Conservation (phyloP, 2,888 invertebrate genomes). For the Mesopsocus fuscifrons region DNA sequence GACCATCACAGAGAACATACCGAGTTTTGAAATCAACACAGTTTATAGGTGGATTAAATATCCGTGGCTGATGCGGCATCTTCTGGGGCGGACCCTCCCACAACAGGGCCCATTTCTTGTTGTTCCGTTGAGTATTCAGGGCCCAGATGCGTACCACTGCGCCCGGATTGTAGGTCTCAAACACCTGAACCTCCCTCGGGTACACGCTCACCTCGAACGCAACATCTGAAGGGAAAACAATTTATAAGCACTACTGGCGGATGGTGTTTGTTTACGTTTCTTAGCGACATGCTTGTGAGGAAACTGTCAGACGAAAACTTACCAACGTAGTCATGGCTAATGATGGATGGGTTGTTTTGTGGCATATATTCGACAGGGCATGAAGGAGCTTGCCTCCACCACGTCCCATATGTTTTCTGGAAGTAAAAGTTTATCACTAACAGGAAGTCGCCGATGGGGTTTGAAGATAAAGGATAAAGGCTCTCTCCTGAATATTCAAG, state of each 20-base stretch:
- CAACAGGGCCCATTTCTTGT: slow-evolving; percentile 44
- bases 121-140: slow-evolving; percentile 25
- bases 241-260: too few relatives aligned
- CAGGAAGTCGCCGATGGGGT: too few relatives aligned
- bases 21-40: slow-evolving; percentile 34
- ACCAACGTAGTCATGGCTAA: slow-evolving; percentile 69
- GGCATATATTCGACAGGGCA: slow-evolving; percentile 48
- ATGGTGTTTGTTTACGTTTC: too few relatives aligned
- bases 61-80: slow-evolving; percentile 40
- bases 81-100: slow-evolving; percentile 55
- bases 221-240: slow-evolving; percentile 39
- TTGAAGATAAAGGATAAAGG: too few relatives aligned
- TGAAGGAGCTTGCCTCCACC: slow-evolving; percentile 69
- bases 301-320: too few relatives aligned
- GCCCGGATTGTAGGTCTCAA: slow-evolving; percentile 75
- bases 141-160: slow-evolving; percentile 68
- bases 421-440: too few relatives aligned
- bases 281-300: too few relatives aligned
- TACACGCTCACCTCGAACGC: slow-evolving; percentile 45
- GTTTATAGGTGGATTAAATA: slow-evolving; percentile 54
- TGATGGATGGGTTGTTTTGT: slow-evolving; percentile 43
- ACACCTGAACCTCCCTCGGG: slow-evolving; percentile 50
- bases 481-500: too few relatives aligned
- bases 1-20: too few relatives aligned
- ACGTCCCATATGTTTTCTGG: slow-evolving; percentile 65